Evolutionary conservation across 64 coral and sea anemone genomes (phyloP).

Genomic region (Exaiptasia diaphana): DNA sequence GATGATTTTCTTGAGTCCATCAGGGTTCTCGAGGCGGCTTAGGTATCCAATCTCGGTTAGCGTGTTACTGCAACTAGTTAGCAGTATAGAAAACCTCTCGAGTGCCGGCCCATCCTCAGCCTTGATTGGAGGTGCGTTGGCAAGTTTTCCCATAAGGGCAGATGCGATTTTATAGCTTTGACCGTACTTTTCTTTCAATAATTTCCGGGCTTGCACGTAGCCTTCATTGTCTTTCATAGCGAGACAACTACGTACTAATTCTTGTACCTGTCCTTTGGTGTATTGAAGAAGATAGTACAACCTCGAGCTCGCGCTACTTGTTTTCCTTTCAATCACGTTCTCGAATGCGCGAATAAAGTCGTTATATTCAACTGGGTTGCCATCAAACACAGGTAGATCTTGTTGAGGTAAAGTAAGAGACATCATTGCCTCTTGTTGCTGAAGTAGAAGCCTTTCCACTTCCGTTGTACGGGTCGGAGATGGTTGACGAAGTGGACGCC

Average conservation of each 20-base stretch:
- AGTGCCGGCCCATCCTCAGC: constrained; percentile 24
- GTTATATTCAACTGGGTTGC: background rate
- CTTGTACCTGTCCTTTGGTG: constrained; percentile 24
- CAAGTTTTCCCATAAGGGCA: constrained; percentile 2
- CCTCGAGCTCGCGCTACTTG: constrained; percentile 31
- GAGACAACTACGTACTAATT: constrained; percentile 26
- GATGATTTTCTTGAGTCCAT: constrained; percentile 17
- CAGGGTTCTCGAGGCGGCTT: constrained; percentile 14
- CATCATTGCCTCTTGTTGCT: constrained; percentile 10
- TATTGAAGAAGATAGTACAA: constrained; percentile 52
- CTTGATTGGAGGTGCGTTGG: constrained; percentile 14
- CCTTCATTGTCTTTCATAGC: constrained; percentile 13
- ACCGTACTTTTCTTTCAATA: constrained; percentile 31
- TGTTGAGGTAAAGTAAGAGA: constrained; percentile 3
- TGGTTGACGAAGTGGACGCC: too few species aligned
- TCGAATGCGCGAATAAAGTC: constrained; percentile 32
- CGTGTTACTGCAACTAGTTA: constrained; percentile 50
- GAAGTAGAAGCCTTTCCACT: constrained; percentile 2
- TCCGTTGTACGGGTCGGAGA: too few species aligned
- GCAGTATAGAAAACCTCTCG: constrained; percentile 39
- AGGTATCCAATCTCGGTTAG: constrained; percentile 41
- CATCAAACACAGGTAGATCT: background rate
- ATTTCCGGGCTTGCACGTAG: constrained; percentile 16
- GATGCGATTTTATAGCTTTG: constrained; percentile 17
- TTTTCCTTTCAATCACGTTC: constrained; percentile 25